Evolutionary conservation across 2,113 vertebrate species (phyloP).

Genomic region (Vanacampus margaritifer): DNA sequence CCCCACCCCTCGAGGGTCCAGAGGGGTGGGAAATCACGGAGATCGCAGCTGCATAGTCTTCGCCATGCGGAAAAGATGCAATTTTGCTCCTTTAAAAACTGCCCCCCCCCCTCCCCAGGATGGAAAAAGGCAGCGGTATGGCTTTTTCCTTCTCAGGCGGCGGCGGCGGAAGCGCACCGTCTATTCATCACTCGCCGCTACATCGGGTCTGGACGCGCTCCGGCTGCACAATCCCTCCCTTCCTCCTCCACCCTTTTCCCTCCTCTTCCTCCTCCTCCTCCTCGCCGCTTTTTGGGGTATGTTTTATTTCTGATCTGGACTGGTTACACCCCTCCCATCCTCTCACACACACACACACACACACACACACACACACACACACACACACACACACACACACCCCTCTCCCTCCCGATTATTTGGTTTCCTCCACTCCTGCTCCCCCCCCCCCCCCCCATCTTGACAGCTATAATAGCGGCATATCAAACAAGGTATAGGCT

Average conservation of each 20-base stretch:
- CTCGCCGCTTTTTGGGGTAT: constrained; percentile 48
- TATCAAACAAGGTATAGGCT: background rate
- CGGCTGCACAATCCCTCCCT: constrained; percentile 49
- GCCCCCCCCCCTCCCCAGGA: constrained; percentile 2
- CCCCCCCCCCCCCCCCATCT: no score
- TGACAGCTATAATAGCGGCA: background rate
- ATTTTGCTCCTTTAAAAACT: constrained; percentile 2
- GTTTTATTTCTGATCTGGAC: constrained; percentile 72
- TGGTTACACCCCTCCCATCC: constrained; percentile 24
- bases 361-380: no score
- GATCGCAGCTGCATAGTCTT: constrained; percentile 71
- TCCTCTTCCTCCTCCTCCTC: constrained; percentile 36
- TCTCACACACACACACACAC: constrained; percentile 1
- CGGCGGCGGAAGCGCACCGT: background rate
- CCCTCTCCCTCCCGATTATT: background rate
- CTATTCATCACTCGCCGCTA: background rate
- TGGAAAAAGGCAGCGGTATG: constrained; percentile 11
- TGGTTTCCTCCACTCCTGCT: constrained; percentile 1
- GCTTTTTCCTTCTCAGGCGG: constrained; percentile 15
- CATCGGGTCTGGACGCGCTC: constrained; percentile 52
- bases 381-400: constrained; percentile 7
- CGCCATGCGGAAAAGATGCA: constrained; percentile 55
- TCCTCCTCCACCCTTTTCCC: constrained; percentile 31
- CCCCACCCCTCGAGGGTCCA: constrained; percentile 25
- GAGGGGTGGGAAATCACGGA: constrained; percentile 60